phyloP scores from a whole-genome alignment of 2,797 vertebrate genomes.

The Sciaenops ocellatus region DNA sequence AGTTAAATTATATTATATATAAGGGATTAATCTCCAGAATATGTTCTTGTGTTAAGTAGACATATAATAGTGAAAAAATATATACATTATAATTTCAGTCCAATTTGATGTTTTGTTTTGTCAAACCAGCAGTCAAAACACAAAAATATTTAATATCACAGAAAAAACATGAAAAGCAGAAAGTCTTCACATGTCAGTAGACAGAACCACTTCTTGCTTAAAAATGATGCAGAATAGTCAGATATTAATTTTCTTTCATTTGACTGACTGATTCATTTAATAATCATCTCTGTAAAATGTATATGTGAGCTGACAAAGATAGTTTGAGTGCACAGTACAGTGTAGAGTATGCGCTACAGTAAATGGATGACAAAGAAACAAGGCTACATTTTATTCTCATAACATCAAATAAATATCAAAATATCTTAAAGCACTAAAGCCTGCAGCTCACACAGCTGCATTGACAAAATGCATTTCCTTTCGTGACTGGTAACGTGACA shows the following conservation, averaged over 20 bases:
- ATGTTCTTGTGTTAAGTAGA: no score
- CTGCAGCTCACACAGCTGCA: not conserved
- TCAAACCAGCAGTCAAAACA: not conserved
- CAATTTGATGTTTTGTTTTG: not conserved
- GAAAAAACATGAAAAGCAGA: no score
- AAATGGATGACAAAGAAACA: not conserved
- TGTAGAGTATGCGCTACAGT: not conserved
- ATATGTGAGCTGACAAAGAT: not conserved
- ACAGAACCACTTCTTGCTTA: not conserved
- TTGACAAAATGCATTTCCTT: not conserved
- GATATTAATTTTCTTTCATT: no score
- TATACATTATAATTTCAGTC: not conserved
- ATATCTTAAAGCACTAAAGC: not conserved
- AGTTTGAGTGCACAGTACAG: not conserved
- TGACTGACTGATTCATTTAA: no score
- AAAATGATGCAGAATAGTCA: no score
- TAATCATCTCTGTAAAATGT: not conserved
- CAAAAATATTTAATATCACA: not conserved
- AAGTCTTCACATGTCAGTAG: not conserved
- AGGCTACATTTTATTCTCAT: not conserved
- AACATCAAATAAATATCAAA: not conserved
- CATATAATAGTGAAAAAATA: not conserved
- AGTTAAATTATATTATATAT: no score
- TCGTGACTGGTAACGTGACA: not conserved
- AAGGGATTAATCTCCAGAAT: not conserved